These are phyloP conservation scores for Allolobophora icterica DNA, from an alignment of 2,888 invertebrate genomes.

Conservation along the genomic window DNA sequence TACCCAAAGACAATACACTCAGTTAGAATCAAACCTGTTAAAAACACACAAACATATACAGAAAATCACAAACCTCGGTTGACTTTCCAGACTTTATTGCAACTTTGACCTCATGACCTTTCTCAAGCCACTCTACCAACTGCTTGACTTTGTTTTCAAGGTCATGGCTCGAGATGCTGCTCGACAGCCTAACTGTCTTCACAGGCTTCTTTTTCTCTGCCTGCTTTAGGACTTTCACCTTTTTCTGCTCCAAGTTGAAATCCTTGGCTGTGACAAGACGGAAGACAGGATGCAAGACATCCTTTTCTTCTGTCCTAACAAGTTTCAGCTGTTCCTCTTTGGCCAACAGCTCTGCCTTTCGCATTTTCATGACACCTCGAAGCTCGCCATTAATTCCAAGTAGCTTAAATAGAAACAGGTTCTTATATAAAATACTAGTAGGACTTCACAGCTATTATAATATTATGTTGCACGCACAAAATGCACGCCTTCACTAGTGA, in stretches of 20 bases:
- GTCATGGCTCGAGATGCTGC: conserved; percentile 17
- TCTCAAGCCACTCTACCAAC: background rate
- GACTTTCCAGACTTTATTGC: background rate
- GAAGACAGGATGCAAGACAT: background rate
- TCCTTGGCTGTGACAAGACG: conserved; percentile 11
- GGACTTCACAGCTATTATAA: background rate
- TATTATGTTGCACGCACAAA: background rate
- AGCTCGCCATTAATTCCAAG: conserved; percentile 3
- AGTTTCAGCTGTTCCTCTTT: background rate
- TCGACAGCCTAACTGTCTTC: background rate
- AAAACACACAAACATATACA: background rate
- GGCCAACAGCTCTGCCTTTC: conserved; percentile 1
- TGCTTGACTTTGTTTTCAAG: background rate
- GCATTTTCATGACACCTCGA: background rate
- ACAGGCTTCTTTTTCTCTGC: background rate
- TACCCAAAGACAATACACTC: too few relatives aligned
- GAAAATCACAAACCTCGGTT: background rate
- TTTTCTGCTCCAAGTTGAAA: background rate
- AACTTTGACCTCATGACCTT: background rate
- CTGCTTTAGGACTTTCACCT: background rate
- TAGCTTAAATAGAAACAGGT: background rate
- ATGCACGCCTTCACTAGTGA: too few relatives aligned
- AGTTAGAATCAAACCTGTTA: background rate
- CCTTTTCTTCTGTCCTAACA: background rate
- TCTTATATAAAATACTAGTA: background rate